Evolutionary conservation across 2,113 vertebrate genomes (phyloP), one percentile per base, ranked within the genome.

Genomic region (Grus americana): DNA sequence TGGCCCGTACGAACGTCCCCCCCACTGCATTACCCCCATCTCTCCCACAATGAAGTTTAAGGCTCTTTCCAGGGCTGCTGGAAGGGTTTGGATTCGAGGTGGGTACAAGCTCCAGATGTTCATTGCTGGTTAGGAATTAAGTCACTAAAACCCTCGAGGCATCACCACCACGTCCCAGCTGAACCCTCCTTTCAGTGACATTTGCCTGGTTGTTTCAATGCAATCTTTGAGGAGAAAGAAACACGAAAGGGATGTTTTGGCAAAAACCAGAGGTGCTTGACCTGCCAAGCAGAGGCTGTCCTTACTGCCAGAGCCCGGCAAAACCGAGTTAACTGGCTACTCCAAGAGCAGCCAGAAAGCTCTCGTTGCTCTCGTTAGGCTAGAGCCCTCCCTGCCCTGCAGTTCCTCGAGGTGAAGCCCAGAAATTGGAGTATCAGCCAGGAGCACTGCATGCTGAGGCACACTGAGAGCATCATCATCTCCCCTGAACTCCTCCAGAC

Each of bases 1-100:
- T 1, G 1, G 26, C 47, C 61, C 3, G 1, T 5, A 21, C 0
- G 29, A 49, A 5, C 9, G 2, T 22, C 80, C 9, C 6, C 40
- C 73, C 44, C 47, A 0, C 2, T 1, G 9, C 22, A 0, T 26
- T 1, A 4, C 8, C 29, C 38, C 57, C 24, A 1, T 0, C 21
- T 27, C 55, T 2, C 30, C 27, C 10, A 0, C n/a, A 5, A 1
- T 2, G n/a, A 55, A 10, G 55, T 55, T 54, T 3, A 16, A 65
- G 71, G 86, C 18, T 58, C 54, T 38, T 40, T 10, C 63, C 86
- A 21, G 58, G 42, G 57, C 57, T 76, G 54, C 71, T 15, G 61
- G 34, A 9, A 40, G 50, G 62, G 10, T 5, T 2, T 29, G 67
- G 46, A 13, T 14, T 18, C 0, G 0, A 66, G 52, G 36, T 10